Conservation (phyloP, 2,113 vertebrate species). For the Myocastor coypus region DNA sequence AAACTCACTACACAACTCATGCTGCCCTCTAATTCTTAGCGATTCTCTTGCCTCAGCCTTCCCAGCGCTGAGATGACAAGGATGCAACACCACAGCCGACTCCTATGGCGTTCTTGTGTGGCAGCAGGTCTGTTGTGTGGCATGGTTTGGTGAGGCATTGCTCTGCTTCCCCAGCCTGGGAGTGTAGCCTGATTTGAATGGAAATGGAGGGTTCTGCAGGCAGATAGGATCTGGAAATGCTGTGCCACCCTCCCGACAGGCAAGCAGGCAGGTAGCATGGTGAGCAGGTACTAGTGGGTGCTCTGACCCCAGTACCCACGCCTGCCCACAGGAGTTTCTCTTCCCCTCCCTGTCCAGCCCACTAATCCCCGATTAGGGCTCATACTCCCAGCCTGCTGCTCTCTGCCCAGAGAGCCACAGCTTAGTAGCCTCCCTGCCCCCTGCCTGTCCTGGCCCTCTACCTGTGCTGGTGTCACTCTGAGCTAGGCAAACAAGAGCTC, state of each 20-base stretch:
- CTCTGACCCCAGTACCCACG: conserved; percentile 85
- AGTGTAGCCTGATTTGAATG: background rate
- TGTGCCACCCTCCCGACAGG: background rate
- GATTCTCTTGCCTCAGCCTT: background rate
- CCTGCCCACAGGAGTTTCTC: conserved; percentile 88
- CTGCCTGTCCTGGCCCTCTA: background rate
- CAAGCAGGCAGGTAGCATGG: background rate
- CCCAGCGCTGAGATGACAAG: background rate
- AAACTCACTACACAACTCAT: background rate
- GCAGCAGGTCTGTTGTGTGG: background rate
- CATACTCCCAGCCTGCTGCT: background rate
- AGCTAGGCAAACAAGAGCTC: background rate
- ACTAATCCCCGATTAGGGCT: conserved; percentile 68
- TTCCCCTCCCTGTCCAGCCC: background rate
- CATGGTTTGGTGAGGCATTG: accelerated
- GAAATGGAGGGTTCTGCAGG: background rate
- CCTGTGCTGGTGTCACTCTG: background rate
- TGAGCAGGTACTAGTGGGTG: conserved; percentile 83
- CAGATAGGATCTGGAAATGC: background rate
- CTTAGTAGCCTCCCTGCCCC: background rate
- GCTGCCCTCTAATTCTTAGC: background rate
- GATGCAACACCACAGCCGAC: background rate
- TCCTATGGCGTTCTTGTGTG: background rate
- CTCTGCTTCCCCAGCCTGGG: background rate
- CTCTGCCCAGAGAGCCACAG: background rate